Conservation (phyloP, 2,797 vertebrate genomes). For the Meda fulgida region DNA sequence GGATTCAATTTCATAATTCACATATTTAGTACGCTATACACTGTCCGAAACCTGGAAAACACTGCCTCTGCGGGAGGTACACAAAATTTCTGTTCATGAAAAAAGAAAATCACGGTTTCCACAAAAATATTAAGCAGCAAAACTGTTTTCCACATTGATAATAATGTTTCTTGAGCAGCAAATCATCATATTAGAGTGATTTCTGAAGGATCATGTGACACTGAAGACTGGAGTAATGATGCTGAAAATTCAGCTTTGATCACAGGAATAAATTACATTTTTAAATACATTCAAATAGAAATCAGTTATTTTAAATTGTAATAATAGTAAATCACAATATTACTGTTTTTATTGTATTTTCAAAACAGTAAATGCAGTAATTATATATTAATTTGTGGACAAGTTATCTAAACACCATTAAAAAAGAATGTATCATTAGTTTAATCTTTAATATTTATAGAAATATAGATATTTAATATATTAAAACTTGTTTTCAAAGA, state of each 20-base stretch:
- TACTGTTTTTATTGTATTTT: background rate
- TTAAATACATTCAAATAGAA: background rate
- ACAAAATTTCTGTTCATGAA: background rate
- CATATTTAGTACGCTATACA: background rate
- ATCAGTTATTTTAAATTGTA: background rate
- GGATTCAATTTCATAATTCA: conserved; percentile 25
- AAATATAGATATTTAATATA: too few relatives aligned
- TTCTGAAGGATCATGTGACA: background rate
- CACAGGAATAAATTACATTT: background rate
- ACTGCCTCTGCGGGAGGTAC: background rate
- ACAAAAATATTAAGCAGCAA: background rate
- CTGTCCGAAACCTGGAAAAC: background rate
- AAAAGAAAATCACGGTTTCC: too few relatives aligned
- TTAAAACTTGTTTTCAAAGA: background rate
- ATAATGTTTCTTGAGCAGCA: background rate
- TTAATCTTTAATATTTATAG: too few relatives aligned
- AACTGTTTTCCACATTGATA: background rate
- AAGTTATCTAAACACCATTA: background rate
- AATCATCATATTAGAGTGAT: background rate
- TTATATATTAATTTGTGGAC: background rate
- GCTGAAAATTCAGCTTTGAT: background rate
- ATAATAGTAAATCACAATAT: background rate
- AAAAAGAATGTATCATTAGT: background rate
- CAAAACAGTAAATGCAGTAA: background rate
- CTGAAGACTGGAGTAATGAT: background rate